These are phyloP conservation scores for Matsumyia berberina DNA, from an alignment of 2,888 invertebrate genomes.

Conservation along the genomic window DNA sequence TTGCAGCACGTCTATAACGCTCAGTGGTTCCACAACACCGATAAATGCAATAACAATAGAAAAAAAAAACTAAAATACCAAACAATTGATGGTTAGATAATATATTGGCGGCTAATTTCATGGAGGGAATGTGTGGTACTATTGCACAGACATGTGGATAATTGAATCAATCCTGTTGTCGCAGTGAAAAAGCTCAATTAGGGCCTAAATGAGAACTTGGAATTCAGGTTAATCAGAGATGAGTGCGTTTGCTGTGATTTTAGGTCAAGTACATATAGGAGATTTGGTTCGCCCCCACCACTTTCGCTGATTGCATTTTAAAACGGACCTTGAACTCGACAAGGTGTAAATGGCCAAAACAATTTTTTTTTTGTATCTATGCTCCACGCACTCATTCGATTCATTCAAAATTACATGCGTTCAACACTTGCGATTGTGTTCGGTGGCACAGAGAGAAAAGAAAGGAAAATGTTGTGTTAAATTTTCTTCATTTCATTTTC, in stretches of 20 bases:
- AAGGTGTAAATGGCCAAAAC: conserved; percentile 22
- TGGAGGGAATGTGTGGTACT: background rate
- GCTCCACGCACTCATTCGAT: conserved; percentile 25
- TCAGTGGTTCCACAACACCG: conserved; percentile 14
- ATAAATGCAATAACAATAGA: no score
- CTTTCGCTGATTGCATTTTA: conserved; percentile 28
- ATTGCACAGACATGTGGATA: conserved; percentile 19
- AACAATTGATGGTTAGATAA: conserved; percentile 40
- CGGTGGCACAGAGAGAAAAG: conserved; percentile 7
- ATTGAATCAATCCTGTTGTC: conserved; percentile 15
- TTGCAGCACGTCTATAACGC: conserved; percentile 37
- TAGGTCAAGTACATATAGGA: conserved; percentile 13
- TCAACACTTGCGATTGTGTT: conserved; percentile 40
- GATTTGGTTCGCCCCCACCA: background rate
- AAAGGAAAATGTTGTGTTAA: conserved; percentile 31
- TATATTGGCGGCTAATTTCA: conserved; percentile 10
- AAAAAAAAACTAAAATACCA: no score
- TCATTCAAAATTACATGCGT: conserved; percentile 32
- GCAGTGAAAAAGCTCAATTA: conserved; percentile 13
- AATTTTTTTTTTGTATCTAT: conserved; percentile 31
- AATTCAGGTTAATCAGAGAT: conserved; percentile 47
- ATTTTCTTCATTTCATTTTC: conserved; percentile 38
- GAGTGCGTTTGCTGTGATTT: background rate
- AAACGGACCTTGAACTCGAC: conserved; percentile 69
- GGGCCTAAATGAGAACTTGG: background rate